Evolutionary conservation across 2,888 invertebrate species (phyloP).

Genomic region (Apamea sordens): DNA sequence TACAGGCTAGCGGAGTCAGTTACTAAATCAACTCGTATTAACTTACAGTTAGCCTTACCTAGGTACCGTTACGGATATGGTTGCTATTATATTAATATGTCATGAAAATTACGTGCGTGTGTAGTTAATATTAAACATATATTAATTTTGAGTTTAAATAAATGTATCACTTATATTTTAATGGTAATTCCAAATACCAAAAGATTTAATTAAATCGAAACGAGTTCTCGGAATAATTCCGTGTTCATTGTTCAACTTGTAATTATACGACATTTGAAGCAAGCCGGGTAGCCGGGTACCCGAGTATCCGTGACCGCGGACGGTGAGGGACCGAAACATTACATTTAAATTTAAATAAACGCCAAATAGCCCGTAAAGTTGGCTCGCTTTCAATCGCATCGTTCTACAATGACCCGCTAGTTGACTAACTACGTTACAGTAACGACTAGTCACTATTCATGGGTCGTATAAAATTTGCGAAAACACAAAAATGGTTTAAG

Average conservation of each 20-base stretch:
- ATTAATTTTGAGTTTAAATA: slow-evolving; percentile 3
- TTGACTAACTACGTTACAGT: slow-evolving; percentile 15
- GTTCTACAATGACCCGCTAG: slow-evolving; percentile 22
- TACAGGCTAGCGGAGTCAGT: background rate
- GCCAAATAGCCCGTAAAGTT: slow-evolving; percentile 21
- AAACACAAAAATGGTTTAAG: slow-evolving; percentile 34
- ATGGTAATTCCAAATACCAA: slow-evolving; percentile 16
- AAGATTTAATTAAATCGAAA: slow-evolving; percentile 49
- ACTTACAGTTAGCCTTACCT: background rate
- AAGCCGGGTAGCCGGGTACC: background rate
- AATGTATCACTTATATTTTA: slow-evolving; percentile 8
- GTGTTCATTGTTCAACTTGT: slow-evolving; percentile 45
- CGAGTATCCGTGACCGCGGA: slow-evolving; percentile 9
- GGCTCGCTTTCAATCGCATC: slow-evolving; percentile 38
- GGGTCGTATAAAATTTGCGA: slow-evolving; percentile 39
- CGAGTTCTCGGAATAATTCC: slow-evolving; percentile 26
- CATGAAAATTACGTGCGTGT: background rate
- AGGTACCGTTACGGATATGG: background rate
- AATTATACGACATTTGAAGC: slow-evolving; percentile 30
- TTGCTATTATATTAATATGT: slow-evolving; percentile 1
- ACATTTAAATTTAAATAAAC: slow-evolving; percentile 57
- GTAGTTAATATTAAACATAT: background rate
- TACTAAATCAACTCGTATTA: background rate
- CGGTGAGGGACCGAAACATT: slow-evolving; percentile 14
- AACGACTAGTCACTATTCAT: slow-evolving; percentile 11